A percentile compares a stretch with the other conserved stretches of the same genome.
Evolutionary conservation across 2,888 invertebrate species (phyloP).

Genomic region (Scaptomyza parva): DNA sequence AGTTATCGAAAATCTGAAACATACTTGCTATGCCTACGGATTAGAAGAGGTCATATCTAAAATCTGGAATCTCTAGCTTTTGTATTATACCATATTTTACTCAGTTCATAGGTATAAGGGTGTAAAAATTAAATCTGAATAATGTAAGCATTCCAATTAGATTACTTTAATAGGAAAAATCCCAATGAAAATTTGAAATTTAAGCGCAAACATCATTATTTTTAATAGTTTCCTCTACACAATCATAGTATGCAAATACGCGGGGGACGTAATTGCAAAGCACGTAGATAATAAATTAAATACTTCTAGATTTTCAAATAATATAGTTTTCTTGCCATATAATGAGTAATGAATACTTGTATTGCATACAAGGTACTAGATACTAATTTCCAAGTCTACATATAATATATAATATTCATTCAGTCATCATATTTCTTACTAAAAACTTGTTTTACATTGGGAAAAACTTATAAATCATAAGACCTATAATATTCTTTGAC

Average conservation of each 20-base stretch:
- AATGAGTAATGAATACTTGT: neutral
- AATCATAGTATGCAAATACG: no score
- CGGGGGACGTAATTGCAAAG: constrained; percentile 3
- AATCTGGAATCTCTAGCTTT: no score
- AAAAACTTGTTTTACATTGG: neutral
- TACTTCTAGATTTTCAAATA: neutral
- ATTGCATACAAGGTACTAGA: neutral
- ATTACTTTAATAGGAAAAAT: neutral
- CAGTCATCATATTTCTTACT: neutral
- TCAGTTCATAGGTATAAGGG: no score
- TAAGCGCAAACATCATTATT: neutral
- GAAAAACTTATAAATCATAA: neutral
- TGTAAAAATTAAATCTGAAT: neutral
- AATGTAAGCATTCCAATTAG: neutral
- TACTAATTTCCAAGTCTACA: neutral
- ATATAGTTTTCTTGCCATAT: neutral
- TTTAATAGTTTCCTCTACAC: neutral
- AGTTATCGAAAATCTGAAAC: no score
- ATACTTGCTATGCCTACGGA: no score
- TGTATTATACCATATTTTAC: no score
- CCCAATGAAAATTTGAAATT: no score
- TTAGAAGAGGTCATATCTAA: no score
- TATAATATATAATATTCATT: neutral
- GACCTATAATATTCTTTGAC: constrained; percentile 4
- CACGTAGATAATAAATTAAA: neutral